Percentiles rank a stretch among this genome's conserved stretches.
phyloP scores from a whole-genome alignment of 2,888 invertebrate species.

The Oxytorus armatus region DNA sequence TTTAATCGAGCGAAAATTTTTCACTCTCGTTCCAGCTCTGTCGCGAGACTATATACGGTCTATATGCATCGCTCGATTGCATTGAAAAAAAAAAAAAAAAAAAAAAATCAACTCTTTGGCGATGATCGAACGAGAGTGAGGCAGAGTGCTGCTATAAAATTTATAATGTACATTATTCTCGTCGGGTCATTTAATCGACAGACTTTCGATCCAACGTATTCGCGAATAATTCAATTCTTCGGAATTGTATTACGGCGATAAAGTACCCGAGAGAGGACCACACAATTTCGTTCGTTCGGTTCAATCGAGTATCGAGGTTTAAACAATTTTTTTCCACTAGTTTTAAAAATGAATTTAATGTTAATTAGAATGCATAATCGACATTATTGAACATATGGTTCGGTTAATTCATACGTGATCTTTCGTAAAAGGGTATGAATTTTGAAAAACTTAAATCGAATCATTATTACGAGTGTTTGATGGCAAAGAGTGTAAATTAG shows the following conservation, averaged over 20 bases:
- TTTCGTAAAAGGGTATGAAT: too few relatives aligned
- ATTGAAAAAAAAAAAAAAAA: too few relatives aligned
- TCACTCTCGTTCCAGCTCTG: constrained; percentile 32
- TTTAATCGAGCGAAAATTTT: constrained; percentile 63
- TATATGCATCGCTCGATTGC: constrained; percentile 32
- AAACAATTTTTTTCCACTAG: not conserved
- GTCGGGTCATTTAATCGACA: constrained; percentile 61
- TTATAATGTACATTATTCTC: constrained; percentile 53
- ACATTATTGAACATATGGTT: too few relatives aligned
- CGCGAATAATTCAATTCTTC: constrained; percentile 11
- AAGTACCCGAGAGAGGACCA: not conserved
- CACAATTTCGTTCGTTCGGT: not conserved
- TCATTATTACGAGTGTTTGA: too few relatives aligned
- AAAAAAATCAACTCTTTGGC: constrained; percentile 54
- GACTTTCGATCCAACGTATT: constrained; percentile 33
- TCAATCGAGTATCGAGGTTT: not conserved
- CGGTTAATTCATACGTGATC: too few relatives aligned
- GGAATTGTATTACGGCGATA: constrained; percentile 1
- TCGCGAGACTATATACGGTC: constrained; percentile 24
- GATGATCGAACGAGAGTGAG: constrained; percentile 52
- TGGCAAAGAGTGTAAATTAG: too few relatives aligned
- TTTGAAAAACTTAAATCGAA: too few relatives aligned
- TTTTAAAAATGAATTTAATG: too few relatives aligned
- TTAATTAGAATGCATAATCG: too few relatives aligned
- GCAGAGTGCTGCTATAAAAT: constrained; percentile 55